Conservation (phyloP, 1,140 invertebrate genomes). For the Bombus affinis region DNA sequence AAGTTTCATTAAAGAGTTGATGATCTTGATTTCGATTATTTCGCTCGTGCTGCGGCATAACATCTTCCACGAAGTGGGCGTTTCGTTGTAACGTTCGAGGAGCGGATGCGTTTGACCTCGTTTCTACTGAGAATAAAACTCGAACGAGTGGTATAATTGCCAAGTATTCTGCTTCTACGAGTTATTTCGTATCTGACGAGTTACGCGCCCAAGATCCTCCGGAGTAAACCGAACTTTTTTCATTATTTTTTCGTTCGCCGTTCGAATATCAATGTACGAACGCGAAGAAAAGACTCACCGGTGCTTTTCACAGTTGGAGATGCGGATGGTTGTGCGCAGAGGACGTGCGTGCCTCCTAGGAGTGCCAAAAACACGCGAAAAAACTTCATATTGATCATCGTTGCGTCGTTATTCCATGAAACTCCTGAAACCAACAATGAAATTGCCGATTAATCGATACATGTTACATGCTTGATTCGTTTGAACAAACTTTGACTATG, state of each 20-base stretch:
- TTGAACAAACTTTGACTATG: background rate
- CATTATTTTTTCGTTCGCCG: background rate
- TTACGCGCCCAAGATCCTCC: background rate
- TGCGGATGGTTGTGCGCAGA: slow-evolving; percentile 75
- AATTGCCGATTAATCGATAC: background rate
- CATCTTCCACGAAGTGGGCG: background rate
- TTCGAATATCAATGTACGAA: background rate
- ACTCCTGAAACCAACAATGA: slow-evolving; percentile 67
- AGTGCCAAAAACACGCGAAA: slow-evolving; percentile 75
- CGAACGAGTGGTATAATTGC: background rate
- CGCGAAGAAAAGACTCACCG: slow-evolving; percentile 68
- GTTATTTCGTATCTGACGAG: background rate
- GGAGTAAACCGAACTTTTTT: background rate
- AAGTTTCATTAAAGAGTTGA: slow-evolving; percentile 6
- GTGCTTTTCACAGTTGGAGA: slow-evolving; percentile 76
- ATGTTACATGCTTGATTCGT: too few relatives aligned
- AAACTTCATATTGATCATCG: slow-evolving; percentile 76
- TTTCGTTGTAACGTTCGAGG: background rate
- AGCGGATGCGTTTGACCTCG: slow-evolving; percentile 11
- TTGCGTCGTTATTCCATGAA: slow-evolving; percentile 76
- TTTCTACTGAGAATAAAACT: background rate
- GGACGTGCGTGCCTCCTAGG: slow-evolving; percentile 76
- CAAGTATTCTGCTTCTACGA: background rate
- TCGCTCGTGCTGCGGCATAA: background rate
- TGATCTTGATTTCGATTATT: slow-evolving; percentile 32